Evolutionary conservation across 1,140 invertebrate species (phyloP), one percentile per base, ranked within the genome.

Genomic region (Carposina sasakii): DNA sequence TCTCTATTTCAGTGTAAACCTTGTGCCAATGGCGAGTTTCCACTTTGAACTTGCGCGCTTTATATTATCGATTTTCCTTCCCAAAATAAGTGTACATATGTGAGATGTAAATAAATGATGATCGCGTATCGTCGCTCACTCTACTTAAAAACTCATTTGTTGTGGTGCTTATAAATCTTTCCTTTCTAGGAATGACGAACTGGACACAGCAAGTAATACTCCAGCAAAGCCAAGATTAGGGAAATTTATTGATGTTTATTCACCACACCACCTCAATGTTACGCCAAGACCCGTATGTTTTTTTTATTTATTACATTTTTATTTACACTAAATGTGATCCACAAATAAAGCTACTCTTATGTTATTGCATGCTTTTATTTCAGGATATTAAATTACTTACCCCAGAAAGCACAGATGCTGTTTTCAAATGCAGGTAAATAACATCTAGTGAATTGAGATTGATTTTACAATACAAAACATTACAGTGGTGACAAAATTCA

Each of bases 51-150:
- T 73, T 76, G 60, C 78, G 78, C 76, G 76, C 76, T 78, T 43
- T 63, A 73, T 61, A 57, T 66, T 82, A 82, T 82, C 76, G 78
- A 82, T 82, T 81, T 82, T 82, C 64, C 43, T 52, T 74, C 71
- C 66, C 63, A 83, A 78, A 82, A 77, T 76, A 82, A 72, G 65
- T n/a, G n/a, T n/a, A n/a, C n/a, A n/a, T 69, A 63, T 59, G 57
- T 56, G 66, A 55, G 69, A 77, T 83, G 76, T 81, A 83, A 83
- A 83, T 83, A 83, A 83, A 83, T 81, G 71, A 81, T 76, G 66
- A 74, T 17, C 15, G 33, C 15, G 33, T 13, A 6, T 28, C 24
- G 24, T 5, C 12, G 12, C 6, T 6, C 12, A 28, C 12, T 12
- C 6, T 6, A 12, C 24, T 28, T 6, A 6, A 28, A 6, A 28